A percentile compares a stretch with the other conserved stretches of the same genome.
phyloP scores from a whole-genome alignment of 1,140 invertebrate genomes.

The Helicoverpa armigera region DNA sequence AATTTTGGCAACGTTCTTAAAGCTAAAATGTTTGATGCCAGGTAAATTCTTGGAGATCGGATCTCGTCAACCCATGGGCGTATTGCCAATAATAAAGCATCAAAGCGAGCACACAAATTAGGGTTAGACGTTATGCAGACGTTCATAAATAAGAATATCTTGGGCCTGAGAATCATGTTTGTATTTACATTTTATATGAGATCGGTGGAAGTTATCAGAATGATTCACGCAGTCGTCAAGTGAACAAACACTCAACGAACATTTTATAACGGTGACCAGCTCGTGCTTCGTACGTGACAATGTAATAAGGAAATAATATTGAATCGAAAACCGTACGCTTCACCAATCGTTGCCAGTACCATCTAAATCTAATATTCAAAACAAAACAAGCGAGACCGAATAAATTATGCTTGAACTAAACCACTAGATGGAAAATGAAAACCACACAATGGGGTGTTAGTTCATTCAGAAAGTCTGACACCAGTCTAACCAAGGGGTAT shows the following conservation, averaged over 20 bases:
- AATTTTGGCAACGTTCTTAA: slow-evolving; percentile 11
- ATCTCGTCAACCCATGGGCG: slow-evolving; percentile 11
- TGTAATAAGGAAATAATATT: not conserved
- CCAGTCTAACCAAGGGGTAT: no score
- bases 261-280: not conserved
- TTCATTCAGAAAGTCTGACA: no score
- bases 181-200: not conserved
- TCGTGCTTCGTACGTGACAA: not conserved
- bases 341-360: no score
- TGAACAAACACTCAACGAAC: not conserved
- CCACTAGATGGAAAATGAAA: not conserved
- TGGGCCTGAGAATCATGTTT: not conserved
- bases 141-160: slow-evolving; percentile 17
- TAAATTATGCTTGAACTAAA: not conserved
- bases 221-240: not conserved
- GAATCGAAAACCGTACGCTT: not conserved
- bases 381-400: no score
- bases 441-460: slow-evolving; percentile 2
- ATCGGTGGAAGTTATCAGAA: not conserved
- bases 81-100: slow-evolving; percentile 13
- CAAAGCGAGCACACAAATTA: slow-evolving; percentile 18
- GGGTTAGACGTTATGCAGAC: slow-evolving; percentile 12
- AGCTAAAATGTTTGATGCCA: slow-evolving; percentile 24
- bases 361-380: not conserved
- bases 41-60: slow-evolving; percentile 24